Percentiles rank a stretch among this genome's conserved stretches.
phyloP scores from a whole-genome alignment of 1,140 invertebrate genomes.

The Prorops nasuta region DNA sequence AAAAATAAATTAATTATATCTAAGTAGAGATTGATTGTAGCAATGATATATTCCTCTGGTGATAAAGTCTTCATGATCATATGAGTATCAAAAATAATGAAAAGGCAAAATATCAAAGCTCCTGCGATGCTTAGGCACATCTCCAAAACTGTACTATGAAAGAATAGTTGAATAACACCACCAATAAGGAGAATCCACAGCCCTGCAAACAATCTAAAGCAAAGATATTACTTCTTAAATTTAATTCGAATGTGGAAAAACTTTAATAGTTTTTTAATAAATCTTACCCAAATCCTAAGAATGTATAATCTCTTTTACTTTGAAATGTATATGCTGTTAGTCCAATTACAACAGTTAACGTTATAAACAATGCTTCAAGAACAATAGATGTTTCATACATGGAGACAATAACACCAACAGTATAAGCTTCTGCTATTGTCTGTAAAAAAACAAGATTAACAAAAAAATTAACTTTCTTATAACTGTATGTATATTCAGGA shows the following conservation, averaged over 20 bases:
- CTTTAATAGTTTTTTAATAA: conserved; percentile 19
- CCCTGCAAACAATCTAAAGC: conserved; percentile 69
- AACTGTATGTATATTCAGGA: neutral
- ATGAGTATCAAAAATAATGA: conserved; percentile 69
- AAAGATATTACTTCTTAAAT: conserved; percentile 10
- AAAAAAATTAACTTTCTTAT: neutral
- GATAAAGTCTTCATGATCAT: conserved; percentile 69
- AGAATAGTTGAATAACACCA: conserved; percentile 72
- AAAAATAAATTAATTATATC: conserved; percentile 87
- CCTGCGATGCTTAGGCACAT: conserved; percentile 67
- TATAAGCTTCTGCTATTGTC: conserved; percentile 73
- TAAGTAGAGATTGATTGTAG: conserved; percentile 81
- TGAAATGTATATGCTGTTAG: conserved; percentile 79
- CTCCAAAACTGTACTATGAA: conserved; percentile 69
- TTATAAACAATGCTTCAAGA: conserved; percentile 73
- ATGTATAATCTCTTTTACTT: conserved; percentile 78
- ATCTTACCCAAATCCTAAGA: conserved; percentile 72
- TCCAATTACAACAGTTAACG: conserved; percentile 67
- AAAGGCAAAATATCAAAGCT: conserved; percentile 73
- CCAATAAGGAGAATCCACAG: conserved; percentile 70
- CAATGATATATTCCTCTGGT: conserved; percentile 76
- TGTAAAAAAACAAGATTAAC: conserved; percentile 50
- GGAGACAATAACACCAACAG: conserved; percentile 72
- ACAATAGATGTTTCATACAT: conserved; percentile 70
- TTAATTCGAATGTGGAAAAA: conserved; percentile 7